Conservation (phyloP, 2,113 vertebrate genomes). For the Odocoileus virginianus region DNA sequence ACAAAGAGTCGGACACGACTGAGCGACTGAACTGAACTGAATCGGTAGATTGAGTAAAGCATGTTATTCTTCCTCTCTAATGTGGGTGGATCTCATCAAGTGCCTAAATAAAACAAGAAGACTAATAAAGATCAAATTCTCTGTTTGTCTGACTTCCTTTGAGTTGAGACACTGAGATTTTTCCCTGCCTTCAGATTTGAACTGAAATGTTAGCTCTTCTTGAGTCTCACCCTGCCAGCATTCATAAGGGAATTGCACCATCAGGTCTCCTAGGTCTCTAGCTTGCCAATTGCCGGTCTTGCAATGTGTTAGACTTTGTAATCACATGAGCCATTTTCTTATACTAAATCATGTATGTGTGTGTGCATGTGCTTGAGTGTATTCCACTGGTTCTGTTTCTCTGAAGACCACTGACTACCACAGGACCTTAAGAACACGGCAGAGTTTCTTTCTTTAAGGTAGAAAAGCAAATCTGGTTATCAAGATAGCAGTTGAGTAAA, state of each 20-base stretch:
- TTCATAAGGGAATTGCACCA: not conserved
- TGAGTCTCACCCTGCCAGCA: not conserved
- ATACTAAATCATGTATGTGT: not conserved
- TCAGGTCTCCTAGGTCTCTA: not conserved
- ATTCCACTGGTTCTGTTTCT: not conserved
- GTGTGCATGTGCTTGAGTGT: not conserved
- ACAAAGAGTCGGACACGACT: too few relatives aligned
- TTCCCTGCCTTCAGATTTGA: not conserved
- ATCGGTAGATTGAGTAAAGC: not conserved
- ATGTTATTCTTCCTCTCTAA: not conserved
- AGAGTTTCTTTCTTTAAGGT: not conserved
- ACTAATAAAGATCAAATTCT: not conserved
- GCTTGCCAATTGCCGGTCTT: not conserved
- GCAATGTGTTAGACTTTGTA: not conserved
- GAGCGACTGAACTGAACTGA: not conserved
- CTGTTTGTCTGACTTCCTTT: not conserved
- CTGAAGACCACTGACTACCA: not conserved
- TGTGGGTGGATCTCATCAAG: not conserved
- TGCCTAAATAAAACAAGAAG: not conserved
- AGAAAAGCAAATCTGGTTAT: not conserved
- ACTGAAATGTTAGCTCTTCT: not conserved
- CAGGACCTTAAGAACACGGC: not conserved
- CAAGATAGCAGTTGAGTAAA: not conserved
- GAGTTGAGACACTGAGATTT: not conserved
- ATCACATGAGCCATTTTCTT: not conserved